Evolutionary conservation across 2,888 invertebrate species (phyloP).

Genomic region (Volucella zonaria): DNA sequence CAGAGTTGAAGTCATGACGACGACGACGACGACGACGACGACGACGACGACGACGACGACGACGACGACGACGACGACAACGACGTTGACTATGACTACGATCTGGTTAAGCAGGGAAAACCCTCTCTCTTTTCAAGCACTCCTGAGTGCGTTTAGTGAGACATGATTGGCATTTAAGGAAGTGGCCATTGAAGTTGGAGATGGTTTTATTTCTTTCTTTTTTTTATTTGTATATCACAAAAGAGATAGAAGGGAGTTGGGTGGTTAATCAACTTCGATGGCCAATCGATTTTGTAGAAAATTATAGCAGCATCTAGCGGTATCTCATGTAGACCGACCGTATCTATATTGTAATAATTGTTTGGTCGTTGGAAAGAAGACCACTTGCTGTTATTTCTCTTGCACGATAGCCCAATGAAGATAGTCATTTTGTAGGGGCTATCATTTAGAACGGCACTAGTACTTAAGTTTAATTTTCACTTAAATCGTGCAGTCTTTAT

Average conservation of each 20-base stretch:
- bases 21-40: not conserved
- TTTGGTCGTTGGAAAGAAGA: not conserved
- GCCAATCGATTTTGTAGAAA: slow-evolving; percentile 48
- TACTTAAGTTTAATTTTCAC: not conserved
- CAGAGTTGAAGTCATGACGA: slow-evolving; percentile 13
- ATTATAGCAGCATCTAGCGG: slow-evolving; percentile 31
- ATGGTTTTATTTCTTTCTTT: slow-evolving; percentile 27
- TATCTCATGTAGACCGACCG: not conserved
- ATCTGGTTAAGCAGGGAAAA: slow-evolving; percentile 10
- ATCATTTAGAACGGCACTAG: not conserved
- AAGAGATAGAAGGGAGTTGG: not conserved
- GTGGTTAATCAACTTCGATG: slow-evolving; percentile 48
- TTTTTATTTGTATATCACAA: no score
- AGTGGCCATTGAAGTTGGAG: slow-evolving; percentile 53
- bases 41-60: not conserved
- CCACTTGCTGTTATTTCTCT: not conserved
- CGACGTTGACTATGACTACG: no score
- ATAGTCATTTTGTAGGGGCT: not conserved
- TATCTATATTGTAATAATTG: not conserved
- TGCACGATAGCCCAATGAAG: no score
- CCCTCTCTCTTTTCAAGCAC: not conserved
- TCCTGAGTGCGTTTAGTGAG: slow-evolving; percentile 42
- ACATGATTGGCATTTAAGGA: slow-evolving; percentile 60
- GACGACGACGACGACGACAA: not conserved
- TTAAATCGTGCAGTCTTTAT: not conserved